These are phyloP conservation scores for Pseudonaja textilis DNA, from an alignment of 2,113 vertebrate genomes.

Conservation along the genomic window DNA sequence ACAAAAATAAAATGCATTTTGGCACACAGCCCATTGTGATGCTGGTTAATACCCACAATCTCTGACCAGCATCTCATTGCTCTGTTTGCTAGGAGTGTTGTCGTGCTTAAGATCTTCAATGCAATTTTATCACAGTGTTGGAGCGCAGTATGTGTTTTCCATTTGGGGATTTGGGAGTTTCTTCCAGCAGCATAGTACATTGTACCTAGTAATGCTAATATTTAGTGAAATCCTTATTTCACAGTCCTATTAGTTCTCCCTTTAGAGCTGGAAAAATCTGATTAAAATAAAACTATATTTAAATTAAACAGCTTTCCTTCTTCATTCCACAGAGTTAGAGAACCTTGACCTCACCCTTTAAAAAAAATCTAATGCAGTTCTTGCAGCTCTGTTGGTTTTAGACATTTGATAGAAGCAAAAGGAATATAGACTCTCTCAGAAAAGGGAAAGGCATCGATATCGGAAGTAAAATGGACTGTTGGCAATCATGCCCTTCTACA, in stretches of 20 bases:
- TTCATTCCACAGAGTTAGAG: neutral
- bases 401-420: conserved; percentile 51
- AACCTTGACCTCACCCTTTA: neutral
- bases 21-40: neutral
- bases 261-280: conserved; percentile 37
- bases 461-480: conserved; percentile 39
- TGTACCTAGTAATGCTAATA: conserved; percentile 14
- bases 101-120: neutral
- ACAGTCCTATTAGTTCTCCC: conserved; percentile 49
- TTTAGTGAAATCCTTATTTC: conserved; percentile 36
- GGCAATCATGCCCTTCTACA: conserved; percentile 32
- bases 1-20: neutral
- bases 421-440: conserved; percentile 44
- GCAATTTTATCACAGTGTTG: conserved; percentile 5
- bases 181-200: conserved; percentile 11
- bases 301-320: neutral
- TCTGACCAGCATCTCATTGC: neutral
- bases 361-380: conserved; percentile 22
- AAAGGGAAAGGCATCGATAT: conserved; percentile 38
- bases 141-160: neutral
- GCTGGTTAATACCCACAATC: neutral
- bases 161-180: conserved; percentile 7
- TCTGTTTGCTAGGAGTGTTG: neutral
- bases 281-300: conserved; percentile 51
- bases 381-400: conserved; percentile 48